Evolutionary conservation across 1,140 invertebrate genomes (phyloP).

Genomic region (Nasonia longicornis): DNA sequence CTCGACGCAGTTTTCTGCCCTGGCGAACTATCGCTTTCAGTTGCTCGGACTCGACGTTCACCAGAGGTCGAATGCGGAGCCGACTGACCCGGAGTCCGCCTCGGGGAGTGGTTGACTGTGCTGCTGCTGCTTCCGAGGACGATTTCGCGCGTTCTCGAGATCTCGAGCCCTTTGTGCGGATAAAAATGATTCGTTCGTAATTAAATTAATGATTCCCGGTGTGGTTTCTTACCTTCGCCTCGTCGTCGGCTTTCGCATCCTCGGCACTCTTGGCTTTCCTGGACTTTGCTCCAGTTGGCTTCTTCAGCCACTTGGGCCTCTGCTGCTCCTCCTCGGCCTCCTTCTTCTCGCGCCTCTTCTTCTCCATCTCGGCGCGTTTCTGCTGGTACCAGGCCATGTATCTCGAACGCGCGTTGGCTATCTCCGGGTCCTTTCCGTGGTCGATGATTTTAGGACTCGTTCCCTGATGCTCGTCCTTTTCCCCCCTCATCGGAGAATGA

Average conservation of each 20-base stretch:
- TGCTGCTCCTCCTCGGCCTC: conserved; percentile 58
- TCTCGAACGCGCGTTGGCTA: conserved; percentile 61
- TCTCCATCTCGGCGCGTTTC: conserved; percentile 61
- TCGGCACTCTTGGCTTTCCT: conserved; percentile 48
- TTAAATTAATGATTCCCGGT: background rate
- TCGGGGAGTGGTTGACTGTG: background rate
- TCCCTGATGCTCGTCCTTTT: background rate
- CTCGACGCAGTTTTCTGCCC: conserved; percentile 60
- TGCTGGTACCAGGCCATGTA: conserved; percentile 73
- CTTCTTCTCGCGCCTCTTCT: conserved; percentile 55
- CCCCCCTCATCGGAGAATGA: background rate
- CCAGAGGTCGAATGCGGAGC: conserved; percentile 57
- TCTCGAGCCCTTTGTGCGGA: background rate
- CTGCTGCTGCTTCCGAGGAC: background rate
- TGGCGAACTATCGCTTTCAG: conserved; percentile 65
- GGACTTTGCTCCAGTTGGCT: conserved; percentile 45
- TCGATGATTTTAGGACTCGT: conserved; percentile 13
- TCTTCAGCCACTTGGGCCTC: conserved; percentile 58
- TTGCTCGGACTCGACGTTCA: conserved; percentile 67
- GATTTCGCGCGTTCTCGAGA: conserved; percentile 33
- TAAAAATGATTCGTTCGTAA: background rate
- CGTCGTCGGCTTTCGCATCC: conserved; percentile 1
- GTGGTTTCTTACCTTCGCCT: background rate
- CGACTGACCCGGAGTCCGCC: background rate
- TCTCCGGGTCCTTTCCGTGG: conserved; percentile 46